These are phyloP conservation scores for Crocuta crocuta DNA, from an alignment of 2,113 vertebrate genomes.

Conservation along the genomic window DNA sequence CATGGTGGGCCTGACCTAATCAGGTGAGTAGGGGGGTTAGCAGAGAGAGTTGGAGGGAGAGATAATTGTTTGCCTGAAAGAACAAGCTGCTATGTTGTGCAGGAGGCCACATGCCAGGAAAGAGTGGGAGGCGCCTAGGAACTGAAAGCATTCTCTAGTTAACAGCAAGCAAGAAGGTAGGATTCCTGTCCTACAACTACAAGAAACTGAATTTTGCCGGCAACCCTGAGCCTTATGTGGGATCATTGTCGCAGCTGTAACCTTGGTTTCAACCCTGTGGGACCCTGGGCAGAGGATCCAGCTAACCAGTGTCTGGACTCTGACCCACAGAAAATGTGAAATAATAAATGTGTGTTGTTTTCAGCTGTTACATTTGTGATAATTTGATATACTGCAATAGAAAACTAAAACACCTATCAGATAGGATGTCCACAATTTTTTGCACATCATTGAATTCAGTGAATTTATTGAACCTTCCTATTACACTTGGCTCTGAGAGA, in stretches of 20 bases:
- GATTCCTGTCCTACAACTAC: background rate
- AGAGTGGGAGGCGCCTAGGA: background rate
- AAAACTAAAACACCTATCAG: background rate
- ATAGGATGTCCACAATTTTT: background rate
- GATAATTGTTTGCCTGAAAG: background rate
- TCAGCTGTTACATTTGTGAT: background rate
- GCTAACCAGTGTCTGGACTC: background rate
- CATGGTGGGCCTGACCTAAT: background rate
- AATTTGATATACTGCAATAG: background rate
- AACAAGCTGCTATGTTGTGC: background rate
- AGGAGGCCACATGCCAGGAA: background rate
- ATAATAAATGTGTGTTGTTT: background rate
- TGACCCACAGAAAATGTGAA: background rate
- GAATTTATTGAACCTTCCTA: background rate
- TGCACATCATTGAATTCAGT: background rate
- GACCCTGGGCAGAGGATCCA: background rate
- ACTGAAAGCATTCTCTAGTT: background rate
- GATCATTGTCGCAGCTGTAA: background rate
- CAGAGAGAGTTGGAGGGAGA: background rate
- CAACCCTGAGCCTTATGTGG: background rate
- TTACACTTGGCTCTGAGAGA: background rate
- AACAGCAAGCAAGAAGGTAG: background rate
- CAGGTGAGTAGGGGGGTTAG: background rate
- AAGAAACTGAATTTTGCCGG: background rate
- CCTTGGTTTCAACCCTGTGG: background rate